Evolutionary conservation across 2,888 invertebrate species (phyloP), one percentile per base, ranked within the genome.

Genomic region (Carabus problematicus): DNA sequence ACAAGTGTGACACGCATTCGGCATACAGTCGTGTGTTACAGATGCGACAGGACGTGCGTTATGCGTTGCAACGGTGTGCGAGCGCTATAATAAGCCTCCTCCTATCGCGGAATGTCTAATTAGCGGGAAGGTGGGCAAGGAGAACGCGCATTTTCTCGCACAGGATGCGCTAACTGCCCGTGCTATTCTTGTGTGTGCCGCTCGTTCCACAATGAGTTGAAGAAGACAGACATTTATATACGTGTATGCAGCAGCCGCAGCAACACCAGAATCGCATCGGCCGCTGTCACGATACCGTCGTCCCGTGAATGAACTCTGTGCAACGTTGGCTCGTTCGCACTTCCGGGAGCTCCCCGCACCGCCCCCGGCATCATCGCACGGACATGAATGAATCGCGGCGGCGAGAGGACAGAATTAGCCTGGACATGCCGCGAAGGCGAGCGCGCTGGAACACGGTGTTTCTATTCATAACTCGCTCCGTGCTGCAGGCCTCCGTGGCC

Each of bases 121-220:
- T 66, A 66, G 66, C 58, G 39, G 16, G 58, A 58, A 66, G 49
- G 64, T 64, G 64, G 55, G 45, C n/a, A 14, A 56, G 45, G 40
- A 39, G 56, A n/a, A 29, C 29, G 56, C 56, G 39, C 64, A n/a
- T 47, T 16, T 47, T n/a, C 47, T 12, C 47, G 16, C 47, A 63
- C 59, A 47, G 59, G 59, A 58, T 59, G 66, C 66, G 66, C 59
- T 66, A 66, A 66, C 66, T 66, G 58, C 14, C 66, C 66, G 59
- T 59, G 66, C 66, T 66, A 66, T 66, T 66, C 52, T 63, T 58
- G 64, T 47, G 56, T 56, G 45, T 41, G 16, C 18, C 18, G 49
- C 14, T 49, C 49, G 18, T 49, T 49, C 49, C 12, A 49, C 49
- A 49, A 49, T 49, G 49, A 49, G 12, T 16, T 49, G 49, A 52